Base-by-base conservation (phyloP, 2,888 invertebrate species). In the Conchocele bisecta region DNA sequence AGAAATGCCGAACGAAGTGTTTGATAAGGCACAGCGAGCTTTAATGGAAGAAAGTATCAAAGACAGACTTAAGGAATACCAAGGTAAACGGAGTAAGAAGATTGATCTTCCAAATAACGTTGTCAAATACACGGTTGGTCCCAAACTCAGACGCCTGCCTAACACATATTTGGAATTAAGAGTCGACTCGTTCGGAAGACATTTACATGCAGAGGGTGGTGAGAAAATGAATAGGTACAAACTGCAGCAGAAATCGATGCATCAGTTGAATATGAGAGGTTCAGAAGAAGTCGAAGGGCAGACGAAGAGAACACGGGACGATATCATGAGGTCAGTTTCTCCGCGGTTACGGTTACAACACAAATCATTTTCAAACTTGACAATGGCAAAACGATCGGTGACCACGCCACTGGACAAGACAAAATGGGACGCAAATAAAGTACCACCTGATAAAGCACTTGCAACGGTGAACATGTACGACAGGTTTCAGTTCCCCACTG, bases 21-120 rank as follows among this genome's bases (percentile, higher is more conserved):
- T 77, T 53, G 77, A 77, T 29, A 73, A 70, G 35, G 77, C 77
- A 17, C 73, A 77, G 44, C 53, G 77, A 24, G 77, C 73, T 6
- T 22, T 77, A n/a, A 73, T 77, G 73, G 77, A 77, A 41, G 70
- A 73, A 20, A 77, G 70, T 46, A 73, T 77, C 13, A 65, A 70
- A 35, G 77, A 77, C 3, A 58, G 57, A n/a, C 37, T 77, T n/a
- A 60, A 59, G 7, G 65, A 44, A 24, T 77, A 60, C 42, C 69
- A 77, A 29, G 46, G 42, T 17, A 67, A 64, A n/a, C 42, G 69
- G 7, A 65, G 39, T 20, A 70, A 61, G 35, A 54, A 58, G 39
- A 60, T n/a, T n/a, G 46, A 73, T 17, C 64, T 70, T 53, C 73
- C 66, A 4, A 57, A 70, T 41, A 63, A 61, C 20, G 53, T 29